Evolutionary conservation across 2,797 vertebrate genomes (phyloP).

Genomic region (Naso thynnoides): DNA sequence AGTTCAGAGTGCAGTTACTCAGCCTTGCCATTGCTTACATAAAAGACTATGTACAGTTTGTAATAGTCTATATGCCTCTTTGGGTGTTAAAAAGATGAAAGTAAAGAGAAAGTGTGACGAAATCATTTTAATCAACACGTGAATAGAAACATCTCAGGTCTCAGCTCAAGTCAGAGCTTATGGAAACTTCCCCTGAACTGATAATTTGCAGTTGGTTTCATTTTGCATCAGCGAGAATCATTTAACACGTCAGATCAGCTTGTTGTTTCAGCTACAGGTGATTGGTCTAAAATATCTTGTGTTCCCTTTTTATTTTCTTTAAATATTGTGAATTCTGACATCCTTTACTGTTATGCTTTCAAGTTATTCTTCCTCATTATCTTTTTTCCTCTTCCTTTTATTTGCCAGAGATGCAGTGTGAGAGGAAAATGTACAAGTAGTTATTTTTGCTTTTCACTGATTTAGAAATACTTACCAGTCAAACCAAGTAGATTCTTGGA

Average conservation of each 20-base stretch:
- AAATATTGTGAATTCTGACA: background rate
- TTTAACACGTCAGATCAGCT: no score
- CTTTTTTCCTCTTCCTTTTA: background rate
- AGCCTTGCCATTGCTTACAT: background rate
- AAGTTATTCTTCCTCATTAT: background rate
- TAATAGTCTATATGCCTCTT: background rate
- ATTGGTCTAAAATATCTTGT: background rate
- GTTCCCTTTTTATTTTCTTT: background rate
- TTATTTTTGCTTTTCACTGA: background rate
- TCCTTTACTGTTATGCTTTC: background rate
- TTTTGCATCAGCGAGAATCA: background rate
- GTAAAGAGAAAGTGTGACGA: background rate
- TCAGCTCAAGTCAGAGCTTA: background rate
- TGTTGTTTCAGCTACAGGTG: background rate
- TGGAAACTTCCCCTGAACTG: background rate
- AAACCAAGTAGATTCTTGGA: background rate
- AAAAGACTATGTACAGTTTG: background rate
- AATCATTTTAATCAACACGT: background rate
- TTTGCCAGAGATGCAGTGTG: background rate
- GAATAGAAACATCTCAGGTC: background rate
- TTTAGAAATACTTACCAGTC: background rate
- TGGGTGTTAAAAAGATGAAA: background rate
- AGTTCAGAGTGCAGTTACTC: slow-evolving; percentile 1
- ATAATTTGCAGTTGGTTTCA: background rate
- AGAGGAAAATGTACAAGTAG: background rate